phyloP scores from a whole-genome alignment of 2,888 invertebrate genomes.

The Orthosia gracilis region DNA sequence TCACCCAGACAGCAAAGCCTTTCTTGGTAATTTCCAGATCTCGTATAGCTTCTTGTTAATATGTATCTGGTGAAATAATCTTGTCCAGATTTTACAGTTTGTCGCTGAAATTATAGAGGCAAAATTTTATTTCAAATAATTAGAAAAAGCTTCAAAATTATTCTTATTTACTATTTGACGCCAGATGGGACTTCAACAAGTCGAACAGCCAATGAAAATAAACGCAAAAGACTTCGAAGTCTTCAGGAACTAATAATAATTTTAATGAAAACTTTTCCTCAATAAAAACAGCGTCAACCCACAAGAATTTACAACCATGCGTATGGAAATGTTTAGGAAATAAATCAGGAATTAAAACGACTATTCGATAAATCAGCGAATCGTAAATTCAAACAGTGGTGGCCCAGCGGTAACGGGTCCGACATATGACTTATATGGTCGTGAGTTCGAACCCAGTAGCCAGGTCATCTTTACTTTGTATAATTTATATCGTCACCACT shows the following conservation, averaged over 20 bases:
- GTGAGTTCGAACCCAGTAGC: not conserved
- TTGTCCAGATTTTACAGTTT: too few species aligned
- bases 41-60: too few species aligned
- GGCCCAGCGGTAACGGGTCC: not conserved
- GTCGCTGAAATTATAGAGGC: too few species aligned
- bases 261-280: slow-evolving; percentile 19
- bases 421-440: too few species aligned
- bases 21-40: too few species aligned
- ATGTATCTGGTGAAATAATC: too few species aligned
- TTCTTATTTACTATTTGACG: not conserved
- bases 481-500: too few species aligned
- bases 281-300: not conserved
- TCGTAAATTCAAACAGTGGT: not conserved
- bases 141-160: too few species aligned
- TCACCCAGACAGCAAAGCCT: too few species aligned
- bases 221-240: not conserved
- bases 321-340: slow-evolving; percentile 10
- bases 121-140: too few species aligned
- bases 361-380: not conserved
- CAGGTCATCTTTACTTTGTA: not conserved
- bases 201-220: not conserved
- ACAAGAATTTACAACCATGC: not conserved
- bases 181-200: not conserved
- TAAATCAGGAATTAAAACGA: not conserved
- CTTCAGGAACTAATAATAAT: not conserved